A percentile compares a stretch with the other conserved stretches of the same genome.
phyloP scores from a whole-genome alignment of 2,113 vertebrate genomes.

The Thomomys bottae region DNA sequence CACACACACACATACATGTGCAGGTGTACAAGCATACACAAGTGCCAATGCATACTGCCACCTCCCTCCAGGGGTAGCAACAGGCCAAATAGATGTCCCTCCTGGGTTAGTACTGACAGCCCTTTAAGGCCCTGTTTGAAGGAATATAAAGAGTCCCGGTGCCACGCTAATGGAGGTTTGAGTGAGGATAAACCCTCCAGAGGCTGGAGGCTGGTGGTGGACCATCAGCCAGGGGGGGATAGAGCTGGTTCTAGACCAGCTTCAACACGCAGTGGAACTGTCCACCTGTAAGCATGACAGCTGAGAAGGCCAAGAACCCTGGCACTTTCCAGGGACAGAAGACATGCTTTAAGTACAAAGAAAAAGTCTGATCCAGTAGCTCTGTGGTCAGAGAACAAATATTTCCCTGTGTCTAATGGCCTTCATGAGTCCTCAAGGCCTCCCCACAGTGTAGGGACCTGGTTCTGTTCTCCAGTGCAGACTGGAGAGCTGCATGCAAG shows the following conservation, averaged over 20 bases:
- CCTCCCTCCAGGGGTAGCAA: no score
- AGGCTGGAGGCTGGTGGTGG: rapidly evolving
- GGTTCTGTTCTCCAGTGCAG: background rate
- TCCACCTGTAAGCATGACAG: background rate
- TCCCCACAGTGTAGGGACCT: background rate
- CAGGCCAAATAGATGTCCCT: no score
- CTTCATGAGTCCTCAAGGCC: background rate
- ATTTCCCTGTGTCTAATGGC: rapidly evolving
- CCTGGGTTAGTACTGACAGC: background rate
- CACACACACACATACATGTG: no score
- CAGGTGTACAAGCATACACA: no score
- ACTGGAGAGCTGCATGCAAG: background rate
- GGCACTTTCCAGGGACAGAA: background rate
- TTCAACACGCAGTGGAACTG: background rate
- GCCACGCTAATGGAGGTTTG: background rate
- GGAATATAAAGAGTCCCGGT: background rate
- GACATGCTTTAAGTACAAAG: background rate
- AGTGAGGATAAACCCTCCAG: background rate
- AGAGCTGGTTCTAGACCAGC: background rate
- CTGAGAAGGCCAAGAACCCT: background rate
- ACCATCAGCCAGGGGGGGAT: no score
- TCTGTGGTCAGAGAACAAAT: background rate
- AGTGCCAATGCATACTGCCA: no score
- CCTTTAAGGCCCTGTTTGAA: background rate
- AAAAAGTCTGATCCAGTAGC: background rate